phyloP scores from a whole-genome alignment of 2,888 invertebrate species.

The Bimastos eiseni region DNA sequence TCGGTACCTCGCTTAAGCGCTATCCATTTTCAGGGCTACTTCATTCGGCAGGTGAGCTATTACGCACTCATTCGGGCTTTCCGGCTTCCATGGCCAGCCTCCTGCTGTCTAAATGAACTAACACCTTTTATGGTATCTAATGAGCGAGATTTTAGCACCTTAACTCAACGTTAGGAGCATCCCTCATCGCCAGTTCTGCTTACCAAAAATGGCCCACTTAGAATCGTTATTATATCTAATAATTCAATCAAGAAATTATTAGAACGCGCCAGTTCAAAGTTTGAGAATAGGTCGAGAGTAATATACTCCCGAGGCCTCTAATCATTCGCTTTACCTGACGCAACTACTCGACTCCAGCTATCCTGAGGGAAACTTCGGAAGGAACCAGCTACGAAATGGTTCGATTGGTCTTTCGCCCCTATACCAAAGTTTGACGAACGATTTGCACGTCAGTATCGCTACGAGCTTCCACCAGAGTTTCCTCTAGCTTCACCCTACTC shows the following conservation, averaged over 20 bases:
- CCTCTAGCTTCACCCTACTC: conserved; percentile 73
- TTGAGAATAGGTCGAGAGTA: conserved; percentile 76
- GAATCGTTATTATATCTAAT: conserved; percentile 62
- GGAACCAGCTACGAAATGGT: conserved; percentile 79
- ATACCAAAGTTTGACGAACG: conserved; percentile 77
- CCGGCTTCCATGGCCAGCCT: conserved; percentile 65
- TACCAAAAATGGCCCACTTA: conserved; percentile 76
- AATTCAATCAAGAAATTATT: conserved; percentile 45
- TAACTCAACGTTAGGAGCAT: conserved; percentile 76
- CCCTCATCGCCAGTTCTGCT: conserved; percentile 80
- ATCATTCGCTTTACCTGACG: conserved; percentile 60
- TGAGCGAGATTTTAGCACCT: conserved; percentile 68
- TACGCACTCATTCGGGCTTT: conserved; percentile 66
- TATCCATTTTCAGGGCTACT: conserved; percentile 73
- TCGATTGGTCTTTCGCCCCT: conserved; percentile 73
- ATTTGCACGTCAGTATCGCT: conserved; percentile 80
- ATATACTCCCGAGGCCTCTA: conserved; percentile 69
- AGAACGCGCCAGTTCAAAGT: conserved; percentile 75
- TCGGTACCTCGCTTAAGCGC: conserved; percentile 68
- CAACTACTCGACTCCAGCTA: conserved; percentile 70
- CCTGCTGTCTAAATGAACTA: conserved; percentile 73
- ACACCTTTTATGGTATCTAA: conserved; percentile 70
- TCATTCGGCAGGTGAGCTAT: conserved; percentile 71
- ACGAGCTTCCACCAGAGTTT: conserved; percentile 67
- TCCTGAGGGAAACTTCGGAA: conserved; percentile 77